Percentiles rank a stretch among this genome's conserved stretches.
Evolutionary conservation across 2,113 vertebrate species (phyloP).

Genomic region (Typhlomys cinereus): DNA sequence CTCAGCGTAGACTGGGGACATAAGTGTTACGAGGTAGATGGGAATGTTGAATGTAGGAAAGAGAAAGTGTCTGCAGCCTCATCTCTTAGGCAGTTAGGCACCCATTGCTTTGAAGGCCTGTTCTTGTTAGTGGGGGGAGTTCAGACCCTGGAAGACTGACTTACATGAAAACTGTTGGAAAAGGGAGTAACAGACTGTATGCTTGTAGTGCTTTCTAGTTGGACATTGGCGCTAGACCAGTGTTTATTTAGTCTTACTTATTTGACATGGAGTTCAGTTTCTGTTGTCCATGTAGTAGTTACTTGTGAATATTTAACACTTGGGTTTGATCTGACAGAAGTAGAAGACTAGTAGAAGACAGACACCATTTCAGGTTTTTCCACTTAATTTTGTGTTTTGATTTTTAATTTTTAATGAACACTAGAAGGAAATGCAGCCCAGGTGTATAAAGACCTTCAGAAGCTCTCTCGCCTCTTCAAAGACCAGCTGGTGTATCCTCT

Average conservation of each 20-base stretch:
- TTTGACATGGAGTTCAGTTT: not conserved
- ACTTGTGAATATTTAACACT: not conserved
- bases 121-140: not conserved
- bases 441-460: conserved; percentile 91
- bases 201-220: not conserved
- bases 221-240: not conserved
- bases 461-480: conserved; percentile 94
- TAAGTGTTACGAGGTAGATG: not conserved
- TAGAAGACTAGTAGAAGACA: conserved; percentile 18
- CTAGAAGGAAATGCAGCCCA: conserved; percentile 86
- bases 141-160: not conserved
- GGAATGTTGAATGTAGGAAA: too few species aligned
- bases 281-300: not conserved
- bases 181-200: not conserved
- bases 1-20: not conserved
- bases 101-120: not conserved
- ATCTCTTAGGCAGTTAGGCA: not conserved
- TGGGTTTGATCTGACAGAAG: conserved; percentile 37
- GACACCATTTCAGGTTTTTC: conserved; percentile 26
- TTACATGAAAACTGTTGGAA: not conserved
- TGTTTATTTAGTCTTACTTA: not conserved
- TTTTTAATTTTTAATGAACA: conserved; percentile 57
- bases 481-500: conserved; percentile 95
- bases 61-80: not conserved
- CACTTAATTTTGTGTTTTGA: conserved; percentile 52